Conservation (phyloP, 2,797 vertebrate genomes). For the Taeniopygia guttata region DNA sequence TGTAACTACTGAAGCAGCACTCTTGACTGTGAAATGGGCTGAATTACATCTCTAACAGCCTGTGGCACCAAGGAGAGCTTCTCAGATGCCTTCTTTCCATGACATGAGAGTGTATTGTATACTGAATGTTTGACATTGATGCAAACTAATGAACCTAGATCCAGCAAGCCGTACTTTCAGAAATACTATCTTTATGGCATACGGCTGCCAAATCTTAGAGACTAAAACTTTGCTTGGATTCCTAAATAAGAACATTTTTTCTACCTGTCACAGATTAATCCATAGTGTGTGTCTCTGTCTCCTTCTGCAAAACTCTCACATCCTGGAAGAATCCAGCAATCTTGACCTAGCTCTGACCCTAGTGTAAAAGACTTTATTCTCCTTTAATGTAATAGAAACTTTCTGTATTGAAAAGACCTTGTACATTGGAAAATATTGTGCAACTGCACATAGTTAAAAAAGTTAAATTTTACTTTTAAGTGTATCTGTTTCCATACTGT, state of each 20-base stretch:
- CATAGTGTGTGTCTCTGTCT: constrained; percentile 10
- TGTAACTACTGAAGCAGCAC: background rate
- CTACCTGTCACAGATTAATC: constrained; percentile 58
- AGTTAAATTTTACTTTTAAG: background rate
- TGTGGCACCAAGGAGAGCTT: background rate
- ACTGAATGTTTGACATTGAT: constrained; percentile 23
- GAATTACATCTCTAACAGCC: background rate
- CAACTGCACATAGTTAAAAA: background rate
- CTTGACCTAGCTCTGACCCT: constrained; percentile 15
- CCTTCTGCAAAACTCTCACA: constrained; percentile 15
- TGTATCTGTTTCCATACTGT: background rate
- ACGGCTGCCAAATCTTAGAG: constrained; percentile 43
- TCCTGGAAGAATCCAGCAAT: constrained; percentile 28
- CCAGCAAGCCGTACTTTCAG: constrained; percentile 23
- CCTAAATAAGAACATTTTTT: constrained; percentile 48
- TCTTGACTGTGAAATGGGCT: background rate
- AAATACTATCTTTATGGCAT: constrained; percentile 40
- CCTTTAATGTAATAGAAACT: background rate
- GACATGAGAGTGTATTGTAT: background rate
- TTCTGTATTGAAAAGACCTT: background rate
- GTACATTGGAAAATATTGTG: background rate
- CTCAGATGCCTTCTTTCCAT: background rate
- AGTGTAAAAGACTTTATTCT: background rate
- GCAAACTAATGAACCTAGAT: constrained; percentile 34
- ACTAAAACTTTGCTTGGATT: constrained; percentile 14